Evolutionary conservation across 1,140 invertebrate species (phyloP).

Genomic region (Tetraneura akinire): DNA sequence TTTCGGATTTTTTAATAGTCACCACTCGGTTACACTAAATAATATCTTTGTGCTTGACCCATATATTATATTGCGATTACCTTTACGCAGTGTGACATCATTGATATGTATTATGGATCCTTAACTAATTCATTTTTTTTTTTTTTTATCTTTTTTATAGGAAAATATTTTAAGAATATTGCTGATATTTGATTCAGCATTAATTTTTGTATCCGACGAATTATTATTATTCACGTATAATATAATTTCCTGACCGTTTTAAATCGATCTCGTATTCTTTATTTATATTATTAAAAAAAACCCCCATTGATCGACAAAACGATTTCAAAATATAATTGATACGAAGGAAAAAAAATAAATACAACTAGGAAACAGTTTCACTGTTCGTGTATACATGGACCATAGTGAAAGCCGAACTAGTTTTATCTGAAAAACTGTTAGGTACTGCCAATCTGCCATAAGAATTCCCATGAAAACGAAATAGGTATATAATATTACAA

Average conservation of each 20-base stretch:
- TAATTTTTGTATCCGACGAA: neutral
- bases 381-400: slow-evolving; percentile 12
- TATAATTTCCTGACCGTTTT: neutral
- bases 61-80: slow-evolving; percentile 4
- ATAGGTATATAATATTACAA: too few relatives aligned
- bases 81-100: neutral
- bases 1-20: neutral
- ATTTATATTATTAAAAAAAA: neutral
- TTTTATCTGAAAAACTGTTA: slow-evolving; percentile 44
- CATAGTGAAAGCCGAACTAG: slow-evolving; percentile 36
- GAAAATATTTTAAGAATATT: too few relatives aligned
- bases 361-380: slow-evolving; percentile 11
- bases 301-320: neutral
- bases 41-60: neutral
- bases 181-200: neutral
- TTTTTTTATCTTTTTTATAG: neutral
- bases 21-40: slow-evolving; percentile 38
- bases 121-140: slow-evolving; percentile 9
- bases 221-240: neutral
- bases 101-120: neutral
- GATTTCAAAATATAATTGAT: slow-evolving; percentile 5
- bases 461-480: too few relatives aligned
- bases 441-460: too few relatives aligned
- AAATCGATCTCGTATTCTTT: neutral
- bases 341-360: slow-evolving; percentile 11